Percentiles rank a stretch among this genome's conserved stretches.
phyloP scores from a whole-genome alignment of 92 coral and sea anemone species.

The Heteractis magnifica region DNA sequence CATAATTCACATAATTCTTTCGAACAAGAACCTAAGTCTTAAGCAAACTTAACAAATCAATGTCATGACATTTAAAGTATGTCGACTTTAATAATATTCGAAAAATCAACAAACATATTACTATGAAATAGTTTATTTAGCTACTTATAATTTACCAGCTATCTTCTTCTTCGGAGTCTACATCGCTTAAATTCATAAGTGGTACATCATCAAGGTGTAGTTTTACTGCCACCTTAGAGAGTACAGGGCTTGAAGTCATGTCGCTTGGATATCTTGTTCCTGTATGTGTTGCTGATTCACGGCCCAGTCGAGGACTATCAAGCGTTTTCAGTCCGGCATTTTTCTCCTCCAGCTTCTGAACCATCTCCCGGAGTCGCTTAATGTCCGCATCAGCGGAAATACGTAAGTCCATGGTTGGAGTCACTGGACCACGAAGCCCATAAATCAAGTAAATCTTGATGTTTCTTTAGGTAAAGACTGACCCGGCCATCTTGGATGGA shows the following conservation, averaged over 20 bases:
- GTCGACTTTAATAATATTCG: background rate
- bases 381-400: slow-evolving; percentile 90
- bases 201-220: slow-evolving; percentile 80
- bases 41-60: slow-evolving; percentile 13
- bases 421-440: slow-evolving; percentile 45
- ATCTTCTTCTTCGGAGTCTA: slow-evolving; percentile 75
- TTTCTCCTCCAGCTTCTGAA: slow-evolving; percentile 75
- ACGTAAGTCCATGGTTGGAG: slow-evolving; percentile 63
- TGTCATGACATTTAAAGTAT: slow-evolving; percentile 4
- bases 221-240: slow-evolving; percentile 54
- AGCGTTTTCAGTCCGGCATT: slow-evolving; percentile 63
- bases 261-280: slow-evolving; percentile 18
- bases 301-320: slow-evolving; percentile 39
- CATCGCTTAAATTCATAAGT: slow-evolving; percentile 64
- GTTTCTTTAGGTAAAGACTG: background rate
- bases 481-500: slow-evolving; percentile 46
- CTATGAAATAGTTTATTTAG: slow-evolving; percentile 9
- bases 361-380: slow-evolving; percentile 86
- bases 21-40: slow-evolving; percentile 12
- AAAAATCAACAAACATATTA: slow-evolving; percentile 5
- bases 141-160: slow-evolving; percentile 33
- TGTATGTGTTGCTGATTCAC: slow-evolving; percentile 6
- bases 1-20: background rate
- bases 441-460: slow-evolving; percentile 20
- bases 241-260: slow-evolving; percentile 18